Conservation (phyloP, 2,797 vertebrate species). For the Sphenodon punctatus region DNA sequence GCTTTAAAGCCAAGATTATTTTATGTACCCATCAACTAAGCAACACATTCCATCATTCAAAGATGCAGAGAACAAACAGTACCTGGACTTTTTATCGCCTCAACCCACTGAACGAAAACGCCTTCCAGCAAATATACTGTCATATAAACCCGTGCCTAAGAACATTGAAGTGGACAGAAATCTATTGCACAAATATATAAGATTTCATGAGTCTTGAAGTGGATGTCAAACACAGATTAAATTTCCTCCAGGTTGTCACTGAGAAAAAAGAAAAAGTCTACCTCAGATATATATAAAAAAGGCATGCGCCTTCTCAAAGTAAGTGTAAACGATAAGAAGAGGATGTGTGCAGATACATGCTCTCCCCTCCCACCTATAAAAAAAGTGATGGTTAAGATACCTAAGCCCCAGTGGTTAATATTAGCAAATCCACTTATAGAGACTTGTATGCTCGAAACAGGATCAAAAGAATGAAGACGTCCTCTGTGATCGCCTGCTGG, state of each 20-base stretch:
- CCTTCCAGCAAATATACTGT: neutral
- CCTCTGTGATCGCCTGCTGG: neutral
- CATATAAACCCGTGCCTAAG: neutral
- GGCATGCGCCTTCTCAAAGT: conserved; percentile 36
- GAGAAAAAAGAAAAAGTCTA: conserved; percentile 19
- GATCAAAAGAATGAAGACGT: neutral
- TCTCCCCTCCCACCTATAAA: conserved; percentile 1
- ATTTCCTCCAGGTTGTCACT: neutral
- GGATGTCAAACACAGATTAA: conserved; percentile 27
- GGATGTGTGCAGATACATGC: neutral
- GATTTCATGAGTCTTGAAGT: neutral
- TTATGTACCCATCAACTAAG: neutral
- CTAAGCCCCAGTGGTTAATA: neutral
- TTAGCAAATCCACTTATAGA: conserved; percentile 1
- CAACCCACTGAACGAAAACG: neutral
- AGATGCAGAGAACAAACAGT: neutral
- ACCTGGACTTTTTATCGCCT: neutral
- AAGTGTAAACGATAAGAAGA: neutral
- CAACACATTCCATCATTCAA: neutral
- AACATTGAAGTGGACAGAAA: neutral
- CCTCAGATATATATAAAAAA: too few relatives aligned
- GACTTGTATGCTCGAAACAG: neutral
- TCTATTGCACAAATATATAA: neutral
- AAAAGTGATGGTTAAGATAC: neutral
- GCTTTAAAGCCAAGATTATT: neutral